Evolutionary conservation across 2,797 vertebrate species (phyloP).

Genomic region (Propithecus perrieri): DNA sequence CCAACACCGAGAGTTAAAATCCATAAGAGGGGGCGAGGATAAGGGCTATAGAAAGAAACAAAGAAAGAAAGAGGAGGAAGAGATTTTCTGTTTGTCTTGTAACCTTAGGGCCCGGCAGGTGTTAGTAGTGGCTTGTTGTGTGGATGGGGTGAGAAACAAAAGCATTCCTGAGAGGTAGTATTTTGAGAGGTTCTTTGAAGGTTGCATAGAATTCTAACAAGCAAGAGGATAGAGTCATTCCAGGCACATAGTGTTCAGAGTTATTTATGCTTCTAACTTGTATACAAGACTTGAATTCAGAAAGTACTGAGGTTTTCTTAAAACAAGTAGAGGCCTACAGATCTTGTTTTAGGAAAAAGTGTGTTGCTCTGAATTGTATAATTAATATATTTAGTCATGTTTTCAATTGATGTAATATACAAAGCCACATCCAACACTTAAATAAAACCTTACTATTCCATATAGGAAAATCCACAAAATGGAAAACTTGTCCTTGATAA

Average conservation of each 20-base stretch:
- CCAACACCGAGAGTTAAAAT: neutral
- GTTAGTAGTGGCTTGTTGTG: neutral
- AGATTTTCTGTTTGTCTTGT: neutral
- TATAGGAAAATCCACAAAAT: neutral
- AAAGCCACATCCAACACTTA: neutral
- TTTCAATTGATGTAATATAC: neutral
- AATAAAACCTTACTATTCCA: neutral
- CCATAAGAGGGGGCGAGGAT: neutral
- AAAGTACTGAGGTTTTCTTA: conserved; percentile 17
- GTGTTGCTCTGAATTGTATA: neutral
- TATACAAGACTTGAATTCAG: neutral
- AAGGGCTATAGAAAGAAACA: neutral
- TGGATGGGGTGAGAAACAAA: neutral
- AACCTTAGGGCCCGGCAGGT: neutral
- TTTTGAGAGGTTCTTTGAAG: neutral
- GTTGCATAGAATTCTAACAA: neutral
- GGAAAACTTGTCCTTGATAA: neutral
- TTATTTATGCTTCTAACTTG: neutral
- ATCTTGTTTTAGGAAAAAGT: neutral
- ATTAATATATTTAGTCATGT: neutral
- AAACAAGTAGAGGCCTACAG: neutral
- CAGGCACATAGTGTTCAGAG: neutral
- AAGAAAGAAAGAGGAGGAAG: neutral
- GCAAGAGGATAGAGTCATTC: neutral
- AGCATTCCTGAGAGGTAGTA: neutral